Percentiles rank a stretch among this genome's conserved stretches.
phyloP scores from a whole-genome alignment of 2,113 vertebrate species.

The Fregata magnificens region DNA sequence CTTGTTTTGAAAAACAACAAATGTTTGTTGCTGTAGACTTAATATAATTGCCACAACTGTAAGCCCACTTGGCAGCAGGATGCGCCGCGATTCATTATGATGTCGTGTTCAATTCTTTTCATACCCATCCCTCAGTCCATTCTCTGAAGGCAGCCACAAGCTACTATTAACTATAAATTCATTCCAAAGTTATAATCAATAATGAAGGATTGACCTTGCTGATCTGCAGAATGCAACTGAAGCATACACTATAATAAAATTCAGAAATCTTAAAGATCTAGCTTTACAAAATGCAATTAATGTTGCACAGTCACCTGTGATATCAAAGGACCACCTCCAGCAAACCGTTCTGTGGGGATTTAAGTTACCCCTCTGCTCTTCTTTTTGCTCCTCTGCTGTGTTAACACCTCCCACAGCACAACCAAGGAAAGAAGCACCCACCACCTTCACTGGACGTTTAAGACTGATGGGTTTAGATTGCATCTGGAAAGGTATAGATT shows the following conservation, averaged over 20 bases:
- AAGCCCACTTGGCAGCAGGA: not conserved
- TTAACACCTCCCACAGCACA: slow-evolving; percentile 23
- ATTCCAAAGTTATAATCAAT: not conserved
- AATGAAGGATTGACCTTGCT: not conserved
- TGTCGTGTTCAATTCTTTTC: not conserved
- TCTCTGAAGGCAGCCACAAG: not conserved
- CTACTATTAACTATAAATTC: not conserved
- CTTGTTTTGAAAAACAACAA: not conserved
- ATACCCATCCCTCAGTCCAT: not conserved
- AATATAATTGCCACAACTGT: not conserved
- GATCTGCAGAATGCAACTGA: not conserved
- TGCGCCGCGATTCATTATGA: not conserved
- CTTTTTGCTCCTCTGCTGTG: not conserved
- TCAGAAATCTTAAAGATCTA: not conserved
- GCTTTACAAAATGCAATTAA: not conserved
- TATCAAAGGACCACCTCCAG: not conserved
- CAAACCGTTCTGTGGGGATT: not conserved
- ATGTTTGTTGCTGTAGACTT: not conserved
- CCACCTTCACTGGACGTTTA: not conserved
- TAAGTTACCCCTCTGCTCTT: not conserved
- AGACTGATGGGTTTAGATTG: not conserved
- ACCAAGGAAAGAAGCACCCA: not conserved
- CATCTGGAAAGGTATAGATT: not conserved
- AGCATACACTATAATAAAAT: not conserved
- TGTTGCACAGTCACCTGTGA: not conserved